phyloP scores from a whole-genome alignment of 2,797 vertebrate genomes.

The Fundulus diaphanus region DNA sequence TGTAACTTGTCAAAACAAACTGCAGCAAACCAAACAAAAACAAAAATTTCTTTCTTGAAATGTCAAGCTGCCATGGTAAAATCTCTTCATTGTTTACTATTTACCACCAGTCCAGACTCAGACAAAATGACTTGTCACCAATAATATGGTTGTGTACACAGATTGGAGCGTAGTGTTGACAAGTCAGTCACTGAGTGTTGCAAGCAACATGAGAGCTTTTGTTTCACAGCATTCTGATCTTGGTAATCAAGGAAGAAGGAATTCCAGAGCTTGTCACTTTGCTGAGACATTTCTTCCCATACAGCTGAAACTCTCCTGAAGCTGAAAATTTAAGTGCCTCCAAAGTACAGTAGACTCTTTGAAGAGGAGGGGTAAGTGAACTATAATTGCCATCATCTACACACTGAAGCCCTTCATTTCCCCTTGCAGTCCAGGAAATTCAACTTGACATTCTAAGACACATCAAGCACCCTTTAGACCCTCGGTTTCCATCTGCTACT shows the following conservation, averaged over 20 bases:
- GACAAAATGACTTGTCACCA: slow-evolving; percentile 60
- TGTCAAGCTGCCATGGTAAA: slow-evolving; percentile 25
- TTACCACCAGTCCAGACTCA: slow-evolving; percentile 46
- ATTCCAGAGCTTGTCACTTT: slow-evolving; percentile 27
- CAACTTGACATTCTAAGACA: slow-evolving; percentile 60
- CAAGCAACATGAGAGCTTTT: slow-evolving; percentile 34
- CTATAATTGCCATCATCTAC: slow-evolving; percentile 61
- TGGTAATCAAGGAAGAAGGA: slow-evolving; percentile 41
- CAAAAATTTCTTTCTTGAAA: slow-evolving; percentile 23
- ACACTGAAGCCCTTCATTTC: slow-evolving; percentile 55
- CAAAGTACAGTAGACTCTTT: slow-evolving; percentile 51
- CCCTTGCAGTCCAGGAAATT: slow-evolving; percentile 44
- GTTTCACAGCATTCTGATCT: slow-evolving; percentile 42
- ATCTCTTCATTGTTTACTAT: slow-evolving; percentile 43
- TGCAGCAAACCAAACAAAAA: not conserved
- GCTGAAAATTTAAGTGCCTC: slow-evolving; percentile 35
- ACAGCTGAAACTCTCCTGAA: slow-evolving; percentile 43
- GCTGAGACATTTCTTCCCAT: slow-evolving; percentile 30
- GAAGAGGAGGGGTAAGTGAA: slow-evolving; percentile 25
- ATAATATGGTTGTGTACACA: slow-evolving; percentile 38
- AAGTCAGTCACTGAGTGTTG: slow-evolving; percentile 47
- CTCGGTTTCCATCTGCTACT: slow-evolving; percentile 34
- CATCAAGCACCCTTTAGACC: slow-evolving; percentile 48
- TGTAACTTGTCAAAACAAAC: slow-evolving; percentile 43
- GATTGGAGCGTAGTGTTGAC: slow-evolving; percentile 46